These are phyloP conservation scores for Periparus ater DNA, from an alignment of 2,797 vertebrate species.

Conservation along the genomic window DNA sequence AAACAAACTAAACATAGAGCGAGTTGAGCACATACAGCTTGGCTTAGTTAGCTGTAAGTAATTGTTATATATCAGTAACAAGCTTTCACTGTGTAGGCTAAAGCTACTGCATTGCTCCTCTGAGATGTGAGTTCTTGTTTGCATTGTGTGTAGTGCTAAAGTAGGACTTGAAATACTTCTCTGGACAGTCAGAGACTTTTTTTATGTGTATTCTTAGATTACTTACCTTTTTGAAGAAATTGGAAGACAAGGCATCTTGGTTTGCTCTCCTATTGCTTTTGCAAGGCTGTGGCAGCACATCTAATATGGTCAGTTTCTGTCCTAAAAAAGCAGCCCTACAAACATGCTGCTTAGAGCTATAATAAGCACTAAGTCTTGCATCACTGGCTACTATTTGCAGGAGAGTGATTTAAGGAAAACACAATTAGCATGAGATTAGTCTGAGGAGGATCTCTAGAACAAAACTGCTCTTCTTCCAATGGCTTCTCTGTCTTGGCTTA, in stretches of 20 bases:
- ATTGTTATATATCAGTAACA: not conserved
- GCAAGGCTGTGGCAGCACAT: not conserved
- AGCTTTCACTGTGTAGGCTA: not conserved
- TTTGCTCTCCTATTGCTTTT: not conserved
- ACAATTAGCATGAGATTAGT: constrained; percentile 37
- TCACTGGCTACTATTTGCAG: constrained; percentile 19
- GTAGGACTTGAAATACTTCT: not conserved
- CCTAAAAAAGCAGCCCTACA: not conserved
- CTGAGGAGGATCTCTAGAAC: not conserved
- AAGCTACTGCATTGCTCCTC: not conserved
- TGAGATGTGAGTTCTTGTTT: not conserved
- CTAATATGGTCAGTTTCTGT: not conserved
- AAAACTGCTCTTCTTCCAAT: not conserved
- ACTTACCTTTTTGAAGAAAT: not conserved
- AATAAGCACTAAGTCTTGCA: constrained; percentile 13
- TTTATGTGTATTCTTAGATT: not conserved
- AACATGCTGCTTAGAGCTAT: not conserved
- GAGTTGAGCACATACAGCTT: not conserved
- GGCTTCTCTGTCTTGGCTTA: not conserved
- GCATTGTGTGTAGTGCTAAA: not conserved
- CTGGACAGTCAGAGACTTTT: not conserved
- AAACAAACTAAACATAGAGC: not conserved
- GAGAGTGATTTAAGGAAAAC: constrained; percentile 33
- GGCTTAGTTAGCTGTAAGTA: not conserved
- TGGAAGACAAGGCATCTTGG: not conserved